These are phyloP conservation scores for Notolepis coatsorum DNA, from an alignment of 2,797 vertebrate genomes.

Conservation along the genomic window DNA sequence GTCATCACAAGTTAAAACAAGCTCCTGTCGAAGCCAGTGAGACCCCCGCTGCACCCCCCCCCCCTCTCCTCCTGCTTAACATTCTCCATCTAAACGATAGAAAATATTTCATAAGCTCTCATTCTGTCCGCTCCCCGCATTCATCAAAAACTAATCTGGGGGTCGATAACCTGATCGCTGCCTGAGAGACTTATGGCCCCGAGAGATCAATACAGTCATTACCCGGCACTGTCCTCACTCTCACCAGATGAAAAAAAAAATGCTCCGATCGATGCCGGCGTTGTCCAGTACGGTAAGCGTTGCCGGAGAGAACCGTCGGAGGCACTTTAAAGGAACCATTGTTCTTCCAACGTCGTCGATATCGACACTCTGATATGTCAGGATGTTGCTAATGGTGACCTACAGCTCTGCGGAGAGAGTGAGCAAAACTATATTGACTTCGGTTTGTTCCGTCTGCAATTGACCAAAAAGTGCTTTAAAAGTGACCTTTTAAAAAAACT, in stretches of 20 bases:
- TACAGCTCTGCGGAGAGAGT: neutral
- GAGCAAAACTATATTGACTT: neutral
- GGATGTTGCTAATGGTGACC: neutral
- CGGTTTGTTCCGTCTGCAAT: neutral
- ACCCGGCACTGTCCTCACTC: neutral
- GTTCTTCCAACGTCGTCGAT: neutral
- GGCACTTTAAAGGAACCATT: neutral
- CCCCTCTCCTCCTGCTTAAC: neutral
- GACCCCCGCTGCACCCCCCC: neutral
- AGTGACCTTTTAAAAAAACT: neutral
- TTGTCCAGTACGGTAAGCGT: neutral
- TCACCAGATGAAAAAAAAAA: slow-evolving; percentile 2
- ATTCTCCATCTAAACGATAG: no score
- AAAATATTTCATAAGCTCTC: neutral
- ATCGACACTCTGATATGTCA: neutral
- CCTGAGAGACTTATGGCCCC: neutral
- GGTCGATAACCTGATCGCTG: neutral
- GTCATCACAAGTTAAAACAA: neutral
- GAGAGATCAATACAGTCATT: slow-evolving; percentile 17
- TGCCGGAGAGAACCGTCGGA: neutral
- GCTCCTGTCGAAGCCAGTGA: neutral
- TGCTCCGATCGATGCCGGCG: slow-evolving; percentile 3
- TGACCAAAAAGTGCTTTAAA: neutral
- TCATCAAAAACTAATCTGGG: neutral
- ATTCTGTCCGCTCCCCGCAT: neutral